Evolutionary conservation across 2,797 vertebrate genomes (phyloP).

Genomic region (Siniperca scherzeri): DNA sequence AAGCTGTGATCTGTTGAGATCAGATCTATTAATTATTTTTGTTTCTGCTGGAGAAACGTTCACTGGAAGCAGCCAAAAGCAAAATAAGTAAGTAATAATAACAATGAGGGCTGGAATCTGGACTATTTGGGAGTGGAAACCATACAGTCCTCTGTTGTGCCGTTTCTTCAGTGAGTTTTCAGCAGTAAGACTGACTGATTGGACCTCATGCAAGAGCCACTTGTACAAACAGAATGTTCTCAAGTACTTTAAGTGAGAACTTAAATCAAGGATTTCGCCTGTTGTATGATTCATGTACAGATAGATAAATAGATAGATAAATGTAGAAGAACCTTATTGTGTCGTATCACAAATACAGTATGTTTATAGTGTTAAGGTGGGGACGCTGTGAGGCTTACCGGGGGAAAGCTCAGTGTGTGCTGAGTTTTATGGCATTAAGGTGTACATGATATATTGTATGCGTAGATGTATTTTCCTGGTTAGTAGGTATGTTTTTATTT

Average conservation of each 20-base stretch:
- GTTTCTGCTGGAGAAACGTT: constrained; percentile 3
- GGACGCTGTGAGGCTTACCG: not conserved
- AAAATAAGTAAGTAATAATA: constrained; percentile 14
- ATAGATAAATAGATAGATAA: not conserved
- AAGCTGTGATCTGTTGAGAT: not conserved
- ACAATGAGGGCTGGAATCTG: not conserved
- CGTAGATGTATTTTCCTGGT: not conserved
- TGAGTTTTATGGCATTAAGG: not conserved
- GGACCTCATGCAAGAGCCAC: constrained; percentile 39
- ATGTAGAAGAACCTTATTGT: not conserved
- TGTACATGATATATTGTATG: not conserved
- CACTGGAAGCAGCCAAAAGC: constrained; percentile 5
- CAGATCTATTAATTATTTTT: not conserved
- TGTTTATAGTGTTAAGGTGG: not conserved
- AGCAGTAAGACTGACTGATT: not conserved
- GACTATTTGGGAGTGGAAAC: not conserved
- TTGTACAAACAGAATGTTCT: not conserved
- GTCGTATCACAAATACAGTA: not conserved
- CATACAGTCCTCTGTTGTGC: not conserved
- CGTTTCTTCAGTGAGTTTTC: not conserved
- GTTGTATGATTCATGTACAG: not conserved
- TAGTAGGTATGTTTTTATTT: not conserved
- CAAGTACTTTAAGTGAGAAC: not conserved
- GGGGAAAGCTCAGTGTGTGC: not conserved
- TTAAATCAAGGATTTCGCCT: not conserved